Base-by-base conservation (phyloP, 2,113 vertebrate species). In the Leuciscus idus region DNA sequence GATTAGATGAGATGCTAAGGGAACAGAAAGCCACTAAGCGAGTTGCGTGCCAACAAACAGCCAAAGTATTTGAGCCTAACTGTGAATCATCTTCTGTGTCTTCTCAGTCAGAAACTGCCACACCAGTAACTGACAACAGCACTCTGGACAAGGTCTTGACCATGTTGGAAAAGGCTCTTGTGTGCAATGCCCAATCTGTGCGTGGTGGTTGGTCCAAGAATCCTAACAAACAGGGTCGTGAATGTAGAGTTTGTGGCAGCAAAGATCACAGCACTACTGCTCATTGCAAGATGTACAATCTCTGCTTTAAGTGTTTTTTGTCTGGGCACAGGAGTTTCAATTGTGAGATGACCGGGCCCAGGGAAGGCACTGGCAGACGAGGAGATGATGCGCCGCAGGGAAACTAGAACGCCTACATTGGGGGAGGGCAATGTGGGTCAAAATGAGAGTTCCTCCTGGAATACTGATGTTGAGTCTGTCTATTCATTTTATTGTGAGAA, bases 401-500 rank as follows among this genome's bases (percentile, higher is more conserved):
- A 82, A 82, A 64, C 80, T 82, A 82, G 61, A 66, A 21, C 23
- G 80, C 80, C 80, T 66, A 15, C 62, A 64, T 64, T 64, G 19
- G 80, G 33, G 64, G 80, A 82, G 80, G 80, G 80, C 80, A 82
- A 81, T 81, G 28, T 19, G 8, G 39, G 79, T 36, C 79, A 61
- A 59, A 52, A 50, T 57, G 17, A 21, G 26, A 50, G 17, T 36
- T 61, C 78, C 30, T 61, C 52, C 73, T 28, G 7, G n/a, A 21
- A 84, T 59, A 74, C 39, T 74, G 82, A 84, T 30, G 52, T 52
- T 0, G 26, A 64, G 61, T 64, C 61, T 0, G n/a, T 28, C 7
- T 64, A 64, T 64, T 64, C 2, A 26, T 26, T 64, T 64, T 28
- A 2, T 28, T 28, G 61, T 26, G 19, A 21, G 55, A 57, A 6